A percentile compares a stretch with the other conserved stretches of the same genome.
Evolutionary conservation across 2,113 vertebrate species (phyloP).

Genomic region (Corvus moneduloides): DNA sequence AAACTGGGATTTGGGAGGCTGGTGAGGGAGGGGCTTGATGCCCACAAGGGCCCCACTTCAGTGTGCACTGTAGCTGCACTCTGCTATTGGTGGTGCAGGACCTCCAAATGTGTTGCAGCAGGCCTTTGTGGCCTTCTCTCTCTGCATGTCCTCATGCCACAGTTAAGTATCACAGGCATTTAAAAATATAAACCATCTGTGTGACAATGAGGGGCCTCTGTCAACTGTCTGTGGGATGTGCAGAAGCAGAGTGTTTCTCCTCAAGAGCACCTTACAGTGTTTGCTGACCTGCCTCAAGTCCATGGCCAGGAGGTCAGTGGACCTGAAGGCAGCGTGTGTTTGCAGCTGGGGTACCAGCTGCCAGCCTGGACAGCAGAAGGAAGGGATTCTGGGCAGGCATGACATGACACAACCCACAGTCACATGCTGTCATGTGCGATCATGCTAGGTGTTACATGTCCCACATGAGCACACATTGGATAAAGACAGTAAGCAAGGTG

Average conservation of each 20-base stretch:
- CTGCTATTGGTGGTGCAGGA: not conserved
- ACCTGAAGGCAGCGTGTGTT: not conserved
- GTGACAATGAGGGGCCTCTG: not conserved
- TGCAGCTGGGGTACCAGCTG: not conserved
- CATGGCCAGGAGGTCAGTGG: not conserved
- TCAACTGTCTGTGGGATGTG: not conserved
- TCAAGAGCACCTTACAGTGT: not conserved
- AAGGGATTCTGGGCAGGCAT: not conserved
- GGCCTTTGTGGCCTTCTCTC: not conserved
- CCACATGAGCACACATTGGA: not conserved
- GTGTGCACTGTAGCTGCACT: not conserved
- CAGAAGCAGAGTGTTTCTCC: not conserved
- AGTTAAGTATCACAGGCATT: not conserved
- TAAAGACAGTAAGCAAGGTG: not conserved
- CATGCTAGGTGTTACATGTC: not conserved
- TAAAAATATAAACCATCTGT: not conserved
- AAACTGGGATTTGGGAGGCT: not conserved
- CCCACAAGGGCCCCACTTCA: rapidly evolving
- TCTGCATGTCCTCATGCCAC: not conserved
- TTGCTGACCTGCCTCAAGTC: not conserved
- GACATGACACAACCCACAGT: not conserved
- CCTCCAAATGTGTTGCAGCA: not conserved
- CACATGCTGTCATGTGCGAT: not conserved
- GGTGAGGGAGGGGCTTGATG: not conserved
- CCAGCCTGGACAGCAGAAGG: not conserved